Base-by-base conservation (phyloP, 2,888 invertebrate genomes). In the Latheticus oryzae region DNA sequence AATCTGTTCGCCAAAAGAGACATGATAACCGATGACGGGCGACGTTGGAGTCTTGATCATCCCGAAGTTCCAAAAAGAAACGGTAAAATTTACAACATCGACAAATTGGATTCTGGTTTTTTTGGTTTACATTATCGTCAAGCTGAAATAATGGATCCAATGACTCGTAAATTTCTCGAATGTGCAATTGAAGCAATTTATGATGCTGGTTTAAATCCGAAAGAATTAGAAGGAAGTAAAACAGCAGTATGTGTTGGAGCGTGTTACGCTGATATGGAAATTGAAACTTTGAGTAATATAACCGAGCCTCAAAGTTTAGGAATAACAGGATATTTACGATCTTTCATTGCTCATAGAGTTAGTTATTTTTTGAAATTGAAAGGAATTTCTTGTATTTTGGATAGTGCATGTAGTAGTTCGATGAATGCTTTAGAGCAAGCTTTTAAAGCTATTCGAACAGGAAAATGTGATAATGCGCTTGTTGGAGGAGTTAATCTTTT, bases 401-500 rank as follows among this genome's bases (percentile, higher is more conserved):
- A 97, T 78, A 94, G 95, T 0, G 97, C 97, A 0, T 97, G 97
- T 76, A 95, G 94, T 8, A 96, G 96, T 51, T 92, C 95, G 4
- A 83, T 95, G 64, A 87, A 91, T 67, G 96, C 95, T 0, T 64
- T 97, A 50, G 93, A 96, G 68, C 88, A 89, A 61, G 93, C 91
- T 5, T 91, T 88, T 75, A 83, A 84, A 40, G 85, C 91, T 0
- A 86, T 95, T 35, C 81, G 89, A 23, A 85, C 85, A 63, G 95
- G 93, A 0, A 85, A 88, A 60, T 94, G 95, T 71, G 95, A 97
- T 58, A 84, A 89, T 0, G 97, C 96, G 0, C 86, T 97, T 47
- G 93, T 97, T 2, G 95, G 91, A 2, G 96, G 95, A 0, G 84
- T 89, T 9, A 93, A 93, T 75, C 78, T 97, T 15, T 89, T 91